A percentile compares a stretch with the other conserved stretches of the same genome.
Conservation (phyloP, 1,140 invertebrate species). For the Melipona quadrifasciata region DNA sequence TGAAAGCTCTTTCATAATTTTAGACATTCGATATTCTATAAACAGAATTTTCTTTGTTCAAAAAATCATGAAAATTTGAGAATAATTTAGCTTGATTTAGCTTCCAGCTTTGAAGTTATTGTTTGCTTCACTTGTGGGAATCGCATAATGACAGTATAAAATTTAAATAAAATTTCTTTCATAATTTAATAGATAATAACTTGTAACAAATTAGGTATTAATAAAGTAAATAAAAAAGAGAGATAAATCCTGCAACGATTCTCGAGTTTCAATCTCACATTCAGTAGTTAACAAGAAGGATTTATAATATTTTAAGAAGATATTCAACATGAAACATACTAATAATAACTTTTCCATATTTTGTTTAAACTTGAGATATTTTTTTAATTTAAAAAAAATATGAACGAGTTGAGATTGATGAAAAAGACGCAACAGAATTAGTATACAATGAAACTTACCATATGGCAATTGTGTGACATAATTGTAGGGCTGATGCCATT, state of each 20-base stretch:
- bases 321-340: too few relatives aligned
- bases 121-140: too few relatives aligned
- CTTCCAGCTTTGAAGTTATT: background rate
- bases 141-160: background rate
- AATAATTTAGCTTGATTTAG: background rate
- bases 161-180: background rate
- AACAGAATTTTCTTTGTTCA: background rate
- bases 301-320: too few relatives aligned
- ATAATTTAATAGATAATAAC: background rate
- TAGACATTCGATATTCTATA: background rate
- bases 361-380: too few relatives aligned
- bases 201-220: background rate
- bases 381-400: too few relatives aligned
- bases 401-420: too few relatives aligned
- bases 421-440: background rate
- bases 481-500: constrained; percentile 80
- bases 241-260: background rate
- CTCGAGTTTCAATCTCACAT: too few relatives aligned
- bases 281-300: too few relatives aligned
- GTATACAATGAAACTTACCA: constrained; percentile 65
- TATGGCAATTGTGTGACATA: constrained; percentile 80
- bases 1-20: background rate
- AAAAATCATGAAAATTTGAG: background rate
- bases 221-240: background rate
- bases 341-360: too few relatives aligned